A percentile compares a stretch with the other conserved stretches of the same genome.
phyloP scores from a whole-genome alignment of 2,888 invertebrate species.

The Mayetiola destructor region DNA sequence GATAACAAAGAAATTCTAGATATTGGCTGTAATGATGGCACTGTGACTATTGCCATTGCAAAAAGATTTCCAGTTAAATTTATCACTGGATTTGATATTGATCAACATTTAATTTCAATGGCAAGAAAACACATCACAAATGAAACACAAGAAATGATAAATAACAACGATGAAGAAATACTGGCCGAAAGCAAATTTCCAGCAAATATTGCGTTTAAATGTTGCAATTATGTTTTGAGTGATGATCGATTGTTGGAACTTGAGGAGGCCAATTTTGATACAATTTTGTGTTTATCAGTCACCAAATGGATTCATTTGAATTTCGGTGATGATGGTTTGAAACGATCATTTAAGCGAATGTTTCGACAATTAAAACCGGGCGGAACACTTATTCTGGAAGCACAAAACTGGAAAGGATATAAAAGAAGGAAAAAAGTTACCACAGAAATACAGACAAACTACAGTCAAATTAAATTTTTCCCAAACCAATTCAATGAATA shows the following conservation, averaged over 20 bases:
- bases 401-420: slow-evolving; percentile 71
- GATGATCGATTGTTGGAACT: slow-evolving; percentile 58
- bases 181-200: slow-evolving; percentile 45
- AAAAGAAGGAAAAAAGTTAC: slow-evolving; percentile 53
- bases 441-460: slow-evolving; percentile 30
- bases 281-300: slow-evolving; percentile 68
- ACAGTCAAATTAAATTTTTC: slow-evolving; percentile 39
- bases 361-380: slow-evolving; percentile 60
- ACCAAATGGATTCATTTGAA: slow-evolving; percentile 89
- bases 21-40: slow-evolving; percentile 80
- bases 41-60: slow-evolving; percentile 62
- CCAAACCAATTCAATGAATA: slow-evolving; percentile 57
- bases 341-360: slow-evolving; percentile 64
- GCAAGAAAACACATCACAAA: slow-evolving; percentile 18
- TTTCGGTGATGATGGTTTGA: slow-evolving; percentile 72
- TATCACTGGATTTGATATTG: slow-evolving; percentile 73
- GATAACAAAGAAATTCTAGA: slow-evolving; percentile 61
- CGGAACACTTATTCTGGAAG: slow-evolving; percentile 65
- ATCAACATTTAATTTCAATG: slow-evolving; percentile 48
- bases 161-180: slow-evolving; percentile 18
- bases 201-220: slow-evolving; percentile 55
- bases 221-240: slow-evolving; percentile 72
- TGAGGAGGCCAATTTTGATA: slow-evolving; percentile 65
- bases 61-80: slow-evolving; percentile 51
- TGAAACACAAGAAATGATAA: not conserved